Conservation (phyloP, 2,888 invertebrate genomes). For the Acronicta leporina region DNA sequence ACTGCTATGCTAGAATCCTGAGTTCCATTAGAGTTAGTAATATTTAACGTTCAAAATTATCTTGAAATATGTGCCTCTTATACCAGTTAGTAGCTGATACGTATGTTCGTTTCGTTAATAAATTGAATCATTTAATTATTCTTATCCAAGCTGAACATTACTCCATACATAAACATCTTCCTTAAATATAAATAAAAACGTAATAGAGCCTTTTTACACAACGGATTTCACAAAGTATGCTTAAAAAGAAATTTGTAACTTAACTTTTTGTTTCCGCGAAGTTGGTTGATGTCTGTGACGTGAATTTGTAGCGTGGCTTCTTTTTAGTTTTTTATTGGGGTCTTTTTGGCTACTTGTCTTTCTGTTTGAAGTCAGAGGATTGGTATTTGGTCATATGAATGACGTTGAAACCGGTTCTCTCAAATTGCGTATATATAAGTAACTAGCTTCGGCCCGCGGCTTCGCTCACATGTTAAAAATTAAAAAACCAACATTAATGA, state of each 20-base stretch:
- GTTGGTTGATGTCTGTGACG: conserved; percentile 28
- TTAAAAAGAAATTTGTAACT: conserved; percentile 23
- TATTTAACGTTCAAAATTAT: too few relatives aligned
- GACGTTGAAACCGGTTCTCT: too few relatives aligned
- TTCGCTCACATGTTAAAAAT: too few relatives aligned
- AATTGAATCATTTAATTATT: too few relatives aligned
- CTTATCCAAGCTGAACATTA: neutral
- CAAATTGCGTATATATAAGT: too few relatives aligned
- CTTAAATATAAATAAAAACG: conserved; percentile 7
- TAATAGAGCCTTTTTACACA: conserved; percentile 21
- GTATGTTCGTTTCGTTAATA: too few relatives aligned
- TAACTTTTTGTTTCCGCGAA: conserved; percentile 23
- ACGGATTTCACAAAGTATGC: conserved; percentile 10
- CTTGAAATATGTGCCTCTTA: too few relatives aligned
- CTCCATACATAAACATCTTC: neutral
- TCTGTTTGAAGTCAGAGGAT: neutral
- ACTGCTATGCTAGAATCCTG: too few relatives aligned
- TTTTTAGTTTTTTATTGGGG: neutral
- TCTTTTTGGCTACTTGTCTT: neutral
- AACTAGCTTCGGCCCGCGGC: too few relatives aligned
- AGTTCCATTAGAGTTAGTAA: too few relatives aligned
- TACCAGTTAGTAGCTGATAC: too few relatives aligned
- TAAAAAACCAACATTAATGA: too few relatives aligned
- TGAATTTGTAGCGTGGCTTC: conserved; percentile 23
- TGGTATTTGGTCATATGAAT: neutral